Conservation (phyloP, 2,888 invertebrate genomes). For the Apeira syringaria region DNA sequence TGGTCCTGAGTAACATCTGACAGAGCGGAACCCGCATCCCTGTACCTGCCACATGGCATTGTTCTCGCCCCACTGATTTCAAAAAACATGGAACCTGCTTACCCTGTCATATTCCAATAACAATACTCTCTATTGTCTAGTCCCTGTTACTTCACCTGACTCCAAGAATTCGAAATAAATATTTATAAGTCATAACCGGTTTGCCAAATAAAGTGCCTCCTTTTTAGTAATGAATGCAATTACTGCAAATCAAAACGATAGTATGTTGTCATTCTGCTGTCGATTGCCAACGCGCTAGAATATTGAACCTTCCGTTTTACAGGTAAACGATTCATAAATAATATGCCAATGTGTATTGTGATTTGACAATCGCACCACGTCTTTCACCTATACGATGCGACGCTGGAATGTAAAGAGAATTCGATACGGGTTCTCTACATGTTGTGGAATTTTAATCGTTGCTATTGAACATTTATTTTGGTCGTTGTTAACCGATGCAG, state of each 20-base stretch:
- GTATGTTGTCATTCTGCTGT: slow-evolving; percentile 42
- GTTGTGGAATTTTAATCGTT: slow-evolving; percentile 59
- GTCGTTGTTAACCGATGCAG: slow-evolving; percentile 13
- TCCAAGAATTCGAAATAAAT: slow-evolving; percentile 42
- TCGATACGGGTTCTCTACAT: slow-evolving; percentile 36
- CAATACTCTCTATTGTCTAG: slow-evolving; percentile 58
- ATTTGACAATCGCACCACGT: slow-evolving; percentile 66
- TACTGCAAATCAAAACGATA: slow-evolving; percentile 39
- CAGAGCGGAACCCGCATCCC: slow-evolving; percentile 58
- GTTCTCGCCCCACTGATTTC: slow-evolving; percentile 49
- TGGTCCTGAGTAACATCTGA: slow-evolving; percentile 48
- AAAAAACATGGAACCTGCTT: slow-evolving; percentile 61
- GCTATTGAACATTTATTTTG: slow-evolving; percentile 36
- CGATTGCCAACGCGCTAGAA: slow-evolving; percentile 43
- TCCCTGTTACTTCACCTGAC: slow-evolving; percentile 54
- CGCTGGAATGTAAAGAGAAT: slow-evolving; percentile 47
- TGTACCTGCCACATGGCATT: slow-evolving; percentile 69
- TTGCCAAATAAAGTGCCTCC: slow-evolving; percentile 33
- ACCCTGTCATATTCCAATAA: slow-evolving; percentile 65
- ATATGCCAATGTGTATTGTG: slow-evolving; percentile 43
- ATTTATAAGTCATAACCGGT: slow-evolving; percentile 25
- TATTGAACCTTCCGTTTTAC: slow-evolving; percentile 46
- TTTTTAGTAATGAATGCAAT: slow-evolving; percentile 42
- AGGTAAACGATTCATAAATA: slow-evolving; percentile 54
- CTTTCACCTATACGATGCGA: slow-evolving; percentile 33